Evolutionary conservation across 2,797 vertebrate species (phyloP).

Genomic region (Coilia nasus): DNA sequence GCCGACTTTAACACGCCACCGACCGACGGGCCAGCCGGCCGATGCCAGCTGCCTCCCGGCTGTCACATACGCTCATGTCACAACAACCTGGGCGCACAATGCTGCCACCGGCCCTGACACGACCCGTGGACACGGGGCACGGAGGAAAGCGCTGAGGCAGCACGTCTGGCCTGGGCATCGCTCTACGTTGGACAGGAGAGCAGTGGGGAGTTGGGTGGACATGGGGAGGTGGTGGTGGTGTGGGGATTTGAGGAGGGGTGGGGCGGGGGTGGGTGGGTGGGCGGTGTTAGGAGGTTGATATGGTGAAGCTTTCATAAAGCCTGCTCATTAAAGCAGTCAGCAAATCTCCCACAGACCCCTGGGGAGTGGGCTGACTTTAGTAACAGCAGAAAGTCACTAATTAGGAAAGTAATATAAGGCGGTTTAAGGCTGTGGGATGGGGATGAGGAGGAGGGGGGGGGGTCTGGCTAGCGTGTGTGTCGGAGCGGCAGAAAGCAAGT

Average conservation of each 20-base stretch:
- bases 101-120: slow-evolving; percentile 52
- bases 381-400: slow-evolving; percentile 27
- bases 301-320: not conserved
- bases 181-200: not conserved
- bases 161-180: not conserved
- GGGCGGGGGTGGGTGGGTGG: no score
- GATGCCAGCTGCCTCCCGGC: slow-evolving; percentile 63
- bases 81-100: slow-evolving; percentile 58
- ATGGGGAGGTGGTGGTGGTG: no score
- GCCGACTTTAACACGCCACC: slow-evolving; percentile 53
- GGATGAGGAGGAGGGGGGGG: no score
- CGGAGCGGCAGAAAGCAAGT: not conserved
- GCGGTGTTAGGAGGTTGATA: no score
- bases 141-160: not conserved
- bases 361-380: slow-evolving; percentile 23
- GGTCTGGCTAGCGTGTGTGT: not conserved
- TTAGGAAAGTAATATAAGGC: slow-evolving; percentile 24
- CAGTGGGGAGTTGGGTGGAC: not conserved
- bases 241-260: no score
- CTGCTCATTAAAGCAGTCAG: slow-evolving; percentile 22
- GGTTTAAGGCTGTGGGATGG: slow-evolving; percentile 19
- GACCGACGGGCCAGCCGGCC: slow-evolving; percentile 35
- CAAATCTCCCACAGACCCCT: slow-evolving; percentile 1
- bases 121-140: slow-evolving; percentile 51
- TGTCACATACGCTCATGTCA: slow-evolving; percentile 64